Evolutionary conservation across 1,140 invertebrate genomes (phyloP).

Genomic region (Trichomalopsis sarcophagae): DNA sequence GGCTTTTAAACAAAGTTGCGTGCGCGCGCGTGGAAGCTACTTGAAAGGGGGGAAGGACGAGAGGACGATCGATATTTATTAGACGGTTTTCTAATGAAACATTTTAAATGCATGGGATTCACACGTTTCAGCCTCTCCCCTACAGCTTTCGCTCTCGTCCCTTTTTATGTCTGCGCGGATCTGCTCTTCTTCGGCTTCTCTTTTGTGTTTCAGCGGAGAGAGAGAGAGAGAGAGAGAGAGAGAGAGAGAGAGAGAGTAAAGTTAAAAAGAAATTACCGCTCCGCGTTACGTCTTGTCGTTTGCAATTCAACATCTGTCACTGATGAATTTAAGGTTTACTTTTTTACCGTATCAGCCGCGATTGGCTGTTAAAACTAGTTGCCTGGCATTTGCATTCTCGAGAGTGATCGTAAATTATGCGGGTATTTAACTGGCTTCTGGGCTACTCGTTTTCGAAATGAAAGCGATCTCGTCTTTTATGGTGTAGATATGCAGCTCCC

Average conservation of each 20-base stretch:
- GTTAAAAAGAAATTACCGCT: background rate
- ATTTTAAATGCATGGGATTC: slow-evolving; percentile 70
- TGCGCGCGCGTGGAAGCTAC: background rate
- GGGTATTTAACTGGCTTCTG: background rate
- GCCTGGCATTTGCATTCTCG: background rate
- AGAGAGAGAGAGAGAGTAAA: background rate
- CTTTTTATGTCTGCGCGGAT: background rate
- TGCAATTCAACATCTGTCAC: slow-evolving; percentile 3
- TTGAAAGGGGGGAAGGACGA: slow-evolving; percentile 53
- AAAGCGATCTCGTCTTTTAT: background rate
- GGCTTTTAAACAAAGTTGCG: slow-evolving; percentile 32
- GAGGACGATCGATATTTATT: slow-evolving; percentile 67
- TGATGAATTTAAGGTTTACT: slow-evolving; percentile 4
- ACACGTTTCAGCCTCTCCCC: slow-evolving; percentile 47
- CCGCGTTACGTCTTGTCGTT: background rate
- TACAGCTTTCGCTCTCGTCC: background rate
- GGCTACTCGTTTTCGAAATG: background rate
- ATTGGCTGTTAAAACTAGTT: background rate
- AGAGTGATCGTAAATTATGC: background rate
- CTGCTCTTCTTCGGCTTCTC: background rate
- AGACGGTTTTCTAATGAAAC: slow-evolving; percentile 70
- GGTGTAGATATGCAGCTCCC: background rate
- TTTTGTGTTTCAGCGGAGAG: background rate
- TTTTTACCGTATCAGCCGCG: background rate
- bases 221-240: background rate